phyloP scores from a whole-genome alignment of 2,888 invertebrate species.

The Panzeria rudis region DNA sequence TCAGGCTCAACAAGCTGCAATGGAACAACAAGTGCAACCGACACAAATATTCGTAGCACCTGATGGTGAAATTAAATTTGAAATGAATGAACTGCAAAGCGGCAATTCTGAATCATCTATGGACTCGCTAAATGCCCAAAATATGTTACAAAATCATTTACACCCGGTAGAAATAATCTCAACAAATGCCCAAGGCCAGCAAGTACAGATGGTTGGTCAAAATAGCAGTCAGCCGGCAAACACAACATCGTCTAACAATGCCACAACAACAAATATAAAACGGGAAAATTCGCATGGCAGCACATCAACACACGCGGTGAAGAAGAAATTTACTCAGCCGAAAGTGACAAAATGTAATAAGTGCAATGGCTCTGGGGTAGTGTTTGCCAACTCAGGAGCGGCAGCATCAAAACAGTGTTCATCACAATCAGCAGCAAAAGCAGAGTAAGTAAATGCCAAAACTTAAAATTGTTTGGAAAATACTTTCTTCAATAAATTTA shows the following conservation, averaged over 20 bases:
- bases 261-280: conserved; percentile 74
- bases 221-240: not conserved
- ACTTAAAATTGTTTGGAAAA: no score
- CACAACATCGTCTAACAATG: conserved; percentile 44
- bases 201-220: conserved; percentile 77
- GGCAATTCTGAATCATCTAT: conserved; percentile 78
- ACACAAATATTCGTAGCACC: conserved; percentile 88
- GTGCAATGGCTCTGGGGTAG: conserved; percentile 94
- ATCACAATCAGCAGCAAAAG: conserved; percentile 77
- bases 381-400: conserved; percentile 83
- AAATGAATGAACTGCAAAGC: conserved; percentile 84
- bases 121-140: conserved; percentile 84
- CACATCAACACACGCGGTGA: conserved; percentile 86
- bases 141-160: conserved; percentile 83
- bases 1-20: conserved; percentile 78
- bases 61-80: conserved; percentile 87
- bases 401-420: conserved; percentile 74
- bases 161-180: conserved; percentile 79
- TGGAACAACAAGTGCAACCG: conserved; percentile 81
- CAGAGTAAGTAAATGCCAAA: conserved; percentile 78
- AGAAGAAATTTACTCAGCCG: conserved; percentile 78
- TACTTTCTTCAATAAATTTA: not conserved
- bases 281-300: conserved; percentile 77
- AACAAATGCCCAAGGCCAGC: conserved; percentile 78
- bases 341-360: conserved; percentile 93